Evolutionary conservation across 92 coral and sea anemone genomes (phyloP), one percentile per base, ranked within the genome.

Genomic region (Palythoa grandis): DNA sequence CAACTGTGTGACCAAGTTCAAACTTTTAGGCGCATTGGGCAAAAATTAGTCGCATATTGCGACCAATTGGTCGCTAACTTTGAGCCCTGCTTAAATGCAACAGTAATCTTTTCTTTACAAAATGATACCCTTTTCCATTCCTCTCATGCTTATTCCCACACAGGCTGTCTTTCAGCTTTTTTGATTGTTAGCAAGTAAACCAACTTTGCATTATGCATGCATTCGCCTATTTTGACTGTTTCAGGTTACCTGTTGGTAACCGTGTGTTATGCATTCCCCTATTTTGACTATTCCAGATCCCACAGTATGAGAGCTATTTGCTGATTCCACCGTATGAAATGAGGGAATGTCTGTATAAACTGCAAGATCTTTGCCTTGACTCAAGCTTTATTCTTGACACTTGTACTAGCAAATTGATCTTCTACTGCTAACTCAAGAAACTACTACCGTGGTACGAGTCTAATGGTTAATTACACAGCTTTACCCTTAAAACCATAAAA

Each of bases 331-430:
- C 74, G 85, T 80, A 67, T 80, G 85, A 80, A 39, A 52, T 22
- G 85, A 66, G 60, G 85, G 85, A 80, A 72, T 91, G 88, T 83
- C 91, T 91, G 84, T 87, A 87, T 83, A 91, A 91, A 74, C 91
- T 91, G 11, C 93, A 91, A 78, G 91, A 91, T 79, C 86, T 75
- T 78, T 91, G 91, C 72, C 90, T 83, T 87, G 91, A 78, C 38
- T 91, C 89, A 37, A 68, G 90, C 66, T 90, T 86, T 82, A 83
- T 86, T 50, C 90, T 90, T 39, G 72, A 80, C 43, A 86, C 92
- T 86, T 90, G 92, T 52, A 74, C 86, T 35, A 82, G 83, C 52
- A 79, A 88, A 86, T 90, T 75, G 90, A 90, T 88, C 76, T 90
- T 53, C 82, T 90, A 65, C 89, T 86, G 1, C 87, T 86, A 16